Conservation (phyloP, 2,888 invertebrate species). For the Netelia melanura region DNA sequence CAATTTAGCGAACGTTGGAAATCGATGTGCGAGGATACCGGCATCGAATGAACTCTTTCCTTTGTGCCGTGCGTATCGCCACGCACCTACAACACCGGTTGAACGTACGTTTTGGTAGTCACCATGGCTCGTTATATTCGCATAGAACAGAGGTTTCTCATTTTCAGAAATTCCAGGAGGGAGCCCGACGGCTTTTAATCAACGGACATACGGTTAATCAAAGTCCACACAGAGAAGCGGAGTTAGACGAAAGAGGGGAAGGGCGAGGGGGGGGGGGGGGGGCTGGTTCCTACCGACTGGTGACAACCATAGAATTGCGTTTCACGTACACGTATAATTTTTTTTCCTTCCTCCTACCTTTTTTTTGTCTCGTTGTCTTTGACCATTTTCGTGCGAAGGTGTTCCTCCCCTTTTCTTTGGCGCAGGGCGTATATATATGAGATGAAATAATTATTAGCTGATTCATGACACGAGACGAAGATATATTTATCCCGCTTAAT, state of each 20-base stretch:
- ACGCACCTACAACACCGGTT: neutral
- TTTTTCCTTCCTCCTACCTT: slow-evolving; percentile 3
- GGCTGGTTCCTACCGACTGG: slow-evolving; percentile 16
- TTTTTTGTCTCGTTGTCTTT: neutral
- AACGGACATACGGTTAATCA: slow-evolving; percentile 53
- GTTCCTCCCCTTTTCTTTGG: slow-evolving; percentile 20
- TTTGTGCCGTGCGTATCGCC: slow-evolving; percentile 3
- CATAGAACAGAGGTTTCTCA: slow-evolving; percentile 33
- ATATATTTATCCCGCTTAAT: too few species aligned
- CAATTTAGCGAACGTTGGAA: slow-evolving; percentile 37
- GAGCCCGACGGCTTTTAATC: slow-evolving; percentile 42
- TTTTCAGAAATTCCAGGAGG: slow-evolving; percentile 36
- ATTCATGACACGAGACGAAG: too few species aligned
- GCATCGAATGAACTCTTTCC: slow-evolving; percentile 48
- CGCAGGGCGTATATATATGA: too few species aligned
- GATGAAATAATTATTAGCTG: too few species aligned
- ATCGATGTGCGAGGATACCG: slow-evolving; percentile 50
- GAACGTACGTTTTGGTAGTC: slow-evolving; percentile 18
- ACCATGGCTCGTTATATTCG: slow-evolving; percentile 41
- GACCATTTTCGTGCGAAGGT: neutral
- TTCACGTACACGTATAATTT: slow-evolving; percentile 24
- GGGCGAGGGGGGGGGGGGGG: slow-evolving; percentile 50
- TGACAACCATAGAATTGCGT: slow-evolving; percentile 25
- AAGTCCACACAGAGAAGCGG: slow-evolving; percentile 1
- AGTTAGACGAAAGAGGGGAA: slow-evolving; percentile 6